phyloP scores from a whole-genome alignment of 2,888 invertebrate species.

The Lasioglossum leucozonium region DNA sequence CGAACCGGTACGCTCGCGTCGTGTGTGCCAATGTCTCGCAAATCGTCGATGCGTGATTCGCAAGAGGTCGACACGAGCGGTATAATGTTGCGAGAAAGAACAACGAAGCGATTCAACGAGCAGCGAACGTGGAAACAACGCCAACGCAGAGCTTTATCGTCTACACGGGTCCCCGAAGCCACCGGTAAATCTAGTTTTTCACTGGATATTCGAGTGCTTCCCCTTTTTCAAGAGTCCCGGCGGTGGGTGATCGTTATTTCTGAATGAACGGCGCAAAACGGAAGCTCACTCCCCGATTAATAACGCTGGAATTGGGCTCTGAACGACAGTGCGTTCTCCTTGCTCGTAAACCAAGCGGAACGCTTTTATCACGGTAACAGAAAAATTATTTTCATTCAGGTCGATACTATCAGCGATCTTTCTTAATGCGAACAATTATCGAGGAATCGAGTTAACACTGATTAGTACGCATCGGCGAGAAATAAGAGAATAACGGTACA shows the following conservation, averaged over 20 bases:
- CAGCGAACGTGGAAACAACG: background rate
- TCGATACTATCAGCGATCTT: background rate
- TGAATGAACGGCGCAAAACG: background rate
- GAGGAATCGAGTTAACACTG: background rate
- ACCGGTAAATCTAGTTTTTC: slow-evolving; percentile 7
- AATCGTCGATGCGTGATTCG: background rate
- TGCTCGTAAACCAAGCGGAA: background rate
- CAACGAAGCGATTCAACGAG: background rate
- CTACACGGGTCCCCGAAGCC: background rate
- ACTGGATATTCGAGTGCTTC: background rate
- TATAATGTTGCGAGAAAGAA: background rate
- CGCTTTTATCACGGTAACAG: background rate
- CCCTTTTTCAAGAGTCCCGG: background rate
- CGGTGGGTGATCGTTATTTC: background rate
- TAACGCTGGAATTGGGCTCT: background rate
- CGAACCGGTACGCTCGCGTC: background rate
- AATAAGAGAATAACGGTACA: background rate
- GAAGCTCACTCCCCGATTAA: background rate
- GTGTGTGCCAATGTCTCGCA: background rate
- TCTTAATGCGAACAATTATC: background rate
- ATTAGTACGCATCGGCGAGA: background rate
- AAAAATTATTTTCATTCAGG: background rate
- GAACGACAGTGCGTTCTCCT: background rate
- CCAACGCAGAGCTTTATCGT: background rate
- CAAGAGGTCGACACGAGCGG: slow-evolving; percentile 16